Conservation (phyloP, 2,797 vertebrate genomes). For the Tokudaia tokunoshimensis region DNA sequence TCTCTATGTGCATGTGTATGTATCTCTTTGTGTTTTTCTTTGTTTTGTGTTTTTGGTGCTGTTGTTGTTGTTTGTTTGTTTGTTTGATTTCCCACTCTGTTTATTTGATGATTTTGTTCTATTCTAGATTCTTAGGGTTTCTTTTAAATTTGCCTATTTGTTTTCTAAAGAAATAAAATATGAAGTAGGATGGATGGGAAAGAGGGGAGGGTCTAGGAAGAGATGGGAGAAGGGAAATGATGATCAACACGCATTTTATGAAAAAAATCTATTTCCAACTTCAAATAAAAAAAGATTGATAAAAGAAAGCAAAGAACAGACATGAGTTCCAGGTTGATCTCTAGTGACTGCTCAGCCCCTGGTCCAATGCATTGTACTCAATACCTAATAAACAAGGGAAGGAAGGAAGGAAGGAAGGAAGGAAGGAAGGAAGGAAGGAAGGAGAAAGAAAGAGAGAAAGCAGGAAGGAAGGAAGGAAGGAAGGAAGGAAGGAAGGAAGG, state of each 20-base stretch:
- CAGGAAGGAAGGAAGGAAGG: accelerated
- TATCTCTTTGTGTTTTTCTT: neutral
- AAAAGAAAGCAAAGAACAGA: neutral
- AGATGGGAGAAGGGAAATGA: neutral
- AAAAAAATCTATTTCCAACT: neutral
- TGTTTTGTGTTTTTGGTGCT: neutral
- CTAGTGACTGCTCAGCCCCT: neutral
- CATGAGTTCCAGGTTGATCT: neutral
- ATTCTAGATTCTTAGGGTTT: neutral
- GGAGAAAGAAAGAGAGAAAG: accelerated
- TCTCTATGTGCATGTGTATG: neutral
- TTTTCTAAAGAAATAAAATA: neutral
- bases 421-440: accelerated
- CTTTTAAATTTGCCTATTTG: neutral
- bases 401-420: too few species aligned
- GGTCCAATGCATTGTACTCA: neutral
- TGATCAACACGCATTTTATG: neutral
- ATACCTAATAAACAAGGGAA: too few species aligned
- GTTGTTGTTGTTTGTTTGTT: neutral
- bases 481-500: accelerated
- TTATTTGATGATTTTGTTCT: neutral
- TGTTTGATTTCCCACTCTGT: neutral
- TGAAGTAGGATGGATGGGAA: neutral
- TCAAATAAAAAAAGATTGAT: neutral
- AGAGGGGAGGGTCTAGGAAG: neutral